Evolutionary conservation across 2,797 vertebrate species (phyloP).

Genomic region (Pseudochromis fuscus): DNA sequence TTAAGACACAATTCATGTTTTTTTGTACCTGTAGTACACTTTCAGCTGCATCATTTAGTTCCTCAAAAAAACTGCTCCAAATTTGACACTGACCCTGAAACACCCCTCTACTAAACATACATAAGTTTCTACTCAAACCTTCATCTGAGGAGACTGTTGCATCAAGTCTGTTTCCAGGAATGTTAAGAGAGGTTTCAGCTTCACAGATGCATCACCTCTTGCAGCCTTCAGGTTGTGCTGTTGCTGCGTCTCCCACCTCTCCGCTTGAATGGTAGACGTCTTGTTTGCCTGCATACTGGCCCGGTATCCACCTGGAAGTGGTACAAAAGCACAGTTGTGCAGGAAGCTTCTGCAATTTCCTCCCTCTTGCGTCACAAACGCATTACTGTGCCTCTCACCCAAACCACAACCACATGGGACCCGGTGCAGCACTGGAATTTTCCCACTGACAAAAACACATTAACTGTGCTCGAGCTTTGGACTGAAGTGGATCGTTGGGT

Average conservation of each 20-base stretch:
- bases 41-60: background rate
- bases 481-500: constrained; percentile 19
- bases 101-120: background rate
- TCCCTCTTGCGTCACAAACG: constrained; percentile 81
- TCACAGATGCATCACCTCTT: constrained; percentile 1
- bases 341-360: constrained; percentile 86
- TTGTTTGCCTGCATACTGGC: constrained; percentile 50
- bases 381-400: constrained; percentile 78
- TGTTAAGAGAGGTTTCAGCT: background rate
- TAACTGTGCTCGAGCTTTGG: constrained; percentile 38
- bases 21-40: background rate
- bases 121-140: background rate
- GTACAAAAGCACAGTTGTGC: constrained; percentile 82
- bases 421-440: constrained; percentile 73
- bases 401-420: constrained; percentile 87
- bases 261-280: background rate
- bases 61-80: background rate
- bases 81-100: background rate
- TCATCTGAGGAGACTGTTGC: background rate
- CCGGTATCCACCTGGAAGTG: constrained; percentile 79
- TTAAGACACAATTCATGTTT: too few species aligned
- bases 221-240: constrained; percentile 49
- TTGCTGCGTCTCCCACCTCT: constrained; percentile 31
- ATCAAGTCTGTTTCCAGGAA: constrained; percentile 13
- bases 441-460: constrained; percentile 78